Evolutionary conservation across 2,888 invertebrate genomes (phyloP), one percentile per base, ranked within the genome.

Genomic region (Cyrtodaria siliqua): DNA sequence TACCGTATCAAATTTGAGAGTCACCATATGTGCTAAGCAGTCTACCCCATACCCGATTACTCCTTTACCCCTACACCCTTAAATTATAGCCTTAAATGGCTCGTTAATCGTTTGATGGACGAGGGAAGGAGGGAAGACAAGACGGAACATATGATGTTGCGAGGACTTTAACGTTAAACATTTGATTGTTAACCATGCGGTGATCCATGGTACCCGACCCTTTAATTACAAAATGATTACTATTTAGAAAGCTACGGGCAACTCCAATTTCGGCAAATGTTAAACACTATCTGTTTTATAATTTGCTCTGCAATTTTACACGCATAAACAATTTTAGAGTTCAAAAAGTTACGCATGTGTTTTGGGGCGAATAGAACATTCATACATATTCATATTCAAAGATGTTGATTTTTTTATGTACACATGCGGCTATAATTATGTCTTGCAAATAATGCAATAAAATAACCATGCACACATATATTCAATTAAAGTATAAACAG

Each of bases 201-300:
- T 79, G 71, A 64, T 33, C 40, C 44, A 44, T 66, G 53, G 47
- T 29, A 47, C 12, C 55, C 40, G 27, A 68, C 75, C 68, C 75
- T 79, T 71, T 79, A 79, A 79, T 79, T 75, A 75, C 63, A 26
- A 52, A 57, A 64, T 72, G 63, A 72, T 77, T 77, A 55, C 53
- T 38, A 29, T 53, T 55, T 64, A 18, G 23, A 20, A 42, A 27
- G 24, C 29, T 33, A 23, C 8, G 33, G 40, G 12, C 50, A 52
- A 60, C 68, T 60, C 52, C n/a, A 40, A 52, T 68, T 68, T 59
- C 50, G 20, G n/a, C 4, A 49, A 40, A 33, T 18, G 29, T 4
- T 9, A 47, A 47, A 69, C 53, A 61, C 40, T 55, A 52, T 69
- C 47, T 61, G 29, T 61, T 42, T 57, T 33, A 49, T 56, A 27